Evolutionary conservation across 2,113 vertebrate species (phyloP).

Genomic region (Neoarius graeffei): DNA sequence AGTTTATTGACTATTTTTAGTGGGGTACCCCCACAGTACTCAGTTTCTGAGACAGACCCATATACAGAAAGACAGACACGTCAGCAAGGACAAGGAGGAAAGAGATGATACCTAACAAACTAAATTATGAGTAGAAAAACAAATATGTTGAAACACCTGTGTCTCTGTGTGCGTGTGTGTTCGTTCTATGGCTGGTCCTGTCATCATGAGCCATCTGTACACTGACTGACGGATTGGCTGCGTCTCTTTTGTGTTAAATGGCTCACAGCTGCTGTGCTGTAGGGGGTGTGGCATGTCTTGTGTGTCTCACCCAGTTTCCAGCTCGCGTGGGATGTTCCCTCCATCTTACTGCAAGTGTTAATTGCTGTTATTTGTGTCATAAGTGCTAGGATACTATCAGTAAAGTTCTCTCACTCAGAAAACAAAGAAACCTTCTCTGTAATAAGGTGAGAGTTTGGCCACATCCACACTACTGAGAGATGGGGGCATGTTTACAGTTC

Average conservation of each 20-base stretch:
- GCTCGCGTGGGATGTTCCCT: background rate
- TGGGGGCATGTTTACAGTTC: background rate
- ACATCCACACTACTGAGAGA: background rate
- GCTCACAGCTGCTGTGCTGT: conserved; percentile 62
- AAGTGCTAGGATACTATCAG: background rate
- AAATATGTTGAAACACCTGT: background rate
- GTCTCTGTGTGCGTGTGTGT: background rate
- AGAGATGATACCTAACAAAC: conserved; percentile 41
- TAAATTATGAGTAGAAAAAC: conserved; percentile 30
- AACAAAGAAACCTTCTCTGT: background rate
- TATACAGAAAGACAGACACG: conserved; percentile 52
- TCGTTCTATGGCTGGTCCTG: conserved; percentile 46
- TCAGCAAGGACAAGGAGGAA: conserved; percentile 47
- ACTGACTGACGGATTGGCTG: conserved; percentile 56
- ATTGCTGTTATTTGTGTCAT: conserved; percentile 18
- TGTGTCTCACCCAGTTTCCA: conserved; percentile 2
- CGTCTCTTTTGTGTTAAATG: conserved; percentile 63
- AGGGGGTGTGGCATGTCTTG: background rate
- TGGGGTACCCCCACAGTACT: no score
- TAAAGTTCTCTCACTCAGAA: background rate
- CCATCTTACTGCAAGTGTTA: conserved; percentile 1
- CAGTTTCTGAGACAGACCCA: background rate
- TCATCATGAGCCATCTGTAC: conserved; percentile 64
- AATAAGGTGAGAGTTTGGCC: background rate
- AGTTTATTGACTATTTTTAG: no score